Base-by-base conservation (phyloP, 2,797 vertebrate genomes). In the Aldrovandia affinis region DNA sequence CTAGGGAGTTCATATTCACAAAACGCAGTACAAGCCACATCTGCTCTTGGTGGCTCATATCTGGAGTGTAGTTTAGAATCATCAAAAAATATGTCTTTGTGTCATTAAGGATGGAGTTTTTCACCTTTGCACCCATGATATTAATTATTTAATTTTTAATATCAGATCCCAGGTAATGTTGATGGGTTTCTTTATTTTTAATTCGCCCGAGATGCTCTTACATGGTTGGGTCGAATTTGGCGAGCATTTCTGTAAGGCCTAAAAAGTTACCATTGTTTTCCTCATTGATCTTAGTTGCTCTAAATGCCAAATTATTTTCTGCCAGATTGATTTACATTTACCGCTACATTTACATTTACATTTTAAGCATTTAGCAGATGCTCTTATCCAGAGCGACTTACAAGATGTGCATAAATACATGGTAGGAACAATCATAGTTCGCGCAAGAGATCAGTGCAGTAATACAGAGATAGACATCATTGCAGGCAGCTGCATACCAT, bases 211-310 rank as follows among this genome's bases (percentile, higher is more conserved):
- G 28, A 52, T 78, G 77, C 42, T 78, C 44, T 52, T 78, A 22
- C 77, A 78, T 50, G 2, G 28, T 30, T 12, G 44, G 42, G 42
- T 78, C 77, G 30, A 78, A 78, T 78, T 78, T 78, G 25, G 77
- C 28, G 7, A 78, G 25, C 78, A 55, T 80, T 54, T 80, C 44
- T 33, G 52, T 79, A 18, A 80, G 10, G n/a, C 78, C 78, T 33
- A 80, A 80, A 80, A 80, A 28, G 50, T 80, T 80, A 30, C 78
- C n/a, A 55, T 55, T 80, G n/a, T n/a, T n/a, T n/a, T n/a, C n/a
- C n/a, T n/a, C n/a, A n/a, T n/a, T n/a, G n/a, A n/a, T n/a, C n/a
- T n/a, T n/a, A n/a, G n/a, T n/a, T n/a, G n/a, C n/a, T n/a, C n/a
- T n/a, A n/a, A n/a, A n/a, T n/a, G n/a, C n/a, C n/a, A n/a, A n/a